These are phyloP conservation scores for Benitochromis conjunctus DNA, from an alignment of 2,113 vertebrate genomes.

Conservation along the genomic window DNA sequence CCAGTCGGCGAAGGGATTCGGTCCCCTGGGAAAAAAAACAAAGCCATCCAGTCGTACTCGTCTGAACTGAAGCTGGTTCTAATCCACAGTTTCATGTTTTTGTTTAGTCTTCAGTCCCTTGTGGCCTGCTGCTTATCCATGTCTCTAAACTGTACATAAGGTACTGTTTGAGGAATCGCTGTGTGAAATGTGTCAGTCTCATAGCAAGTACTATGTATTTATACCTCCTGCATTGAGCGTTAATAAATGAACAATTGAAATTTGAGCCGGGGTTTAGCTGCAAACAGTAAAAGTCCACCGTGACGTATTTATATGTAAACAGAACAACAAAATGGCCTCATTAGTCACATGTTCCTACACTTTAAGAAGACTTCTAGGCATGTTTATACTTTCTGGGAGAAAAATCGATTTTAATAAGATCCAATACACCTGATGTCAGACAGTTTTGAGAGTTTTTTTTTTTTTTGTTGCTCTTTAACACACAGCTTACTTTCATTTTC, in stretches of 20 bases:
- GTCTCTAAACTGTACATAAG: neutral
- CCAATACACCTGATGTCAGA: neutral
- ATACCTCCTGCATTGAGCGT: neutral
- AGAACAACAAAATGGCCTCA: neutral
- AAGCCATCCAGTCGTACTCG: constrained; percentile 28
- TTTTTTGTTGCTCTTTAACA: neutral
- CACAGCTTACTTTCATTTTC: neutral
- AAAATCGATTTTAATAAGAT: neutral
- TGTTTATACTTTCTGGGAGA: neutral
- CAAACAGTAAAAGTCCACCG: neutral
- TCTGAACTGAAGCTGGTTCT: constrained; percentile 34
- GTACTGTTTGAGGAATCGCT: neutral
- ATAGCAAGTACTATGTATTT: neutral
- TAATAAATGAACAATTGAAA: neutral
- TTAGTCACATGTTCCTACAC: too few species aligned
- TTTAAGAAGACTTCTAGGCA: neutral
- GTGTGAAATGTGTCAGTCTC: neutral
- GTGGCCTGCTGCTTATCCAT: neutral
- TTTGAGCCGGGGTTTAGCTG: neutral
- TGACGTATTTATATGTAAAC: neutral
- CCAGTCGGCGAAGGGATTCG: constrained; percentile 23
- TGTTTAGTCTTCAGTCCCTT: neutral
- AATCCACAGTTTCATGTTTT: constrained; percentile 32
- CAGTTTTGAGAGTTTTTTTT: neutral
- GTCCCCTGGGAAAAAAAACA: constrained; percentile 31